These are phyloP conservation scores for Periparus ater DNA, from an alignment of 2,797 vertebrate genomes.

Conservation along the genomic window DNA sequence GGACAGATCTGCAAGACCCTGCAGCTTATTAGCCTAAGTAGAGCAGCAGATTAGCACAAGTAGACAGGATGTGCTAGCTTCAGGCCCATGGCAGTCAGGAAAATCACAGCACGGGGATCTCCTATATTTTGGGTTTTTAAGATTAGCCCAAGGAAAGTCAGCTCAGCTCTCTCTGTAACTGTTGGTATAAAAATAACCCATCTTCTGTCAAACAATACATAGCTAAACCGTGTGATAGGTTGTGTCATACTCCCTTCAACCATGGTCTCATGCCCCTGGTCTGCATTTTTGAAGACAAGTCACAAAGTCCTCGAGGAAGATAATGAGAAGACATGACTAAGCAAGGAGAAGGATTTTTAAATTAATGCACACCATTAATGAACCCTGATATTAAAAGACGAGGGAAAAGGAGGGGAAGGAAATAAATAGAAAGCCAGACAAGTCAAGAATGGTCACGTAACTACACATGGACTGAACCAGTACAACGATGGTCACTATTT, in stretches of 20 bases:
- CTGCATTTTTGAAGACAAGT: not conserved
- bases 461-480: not conserved
- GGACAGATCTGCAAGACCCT: not conserved
- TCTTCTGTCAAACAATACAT: not conserved
- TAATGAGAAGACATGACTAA: not conserved
- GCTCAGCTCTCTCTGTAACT: not conserved
- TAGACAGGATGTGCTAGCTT: not conserved
- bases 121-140: not conserved
- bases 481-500: not conserved
- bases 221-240: not conserved
- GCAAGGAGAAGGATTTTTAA: not conserved
- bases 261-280: not conserved
- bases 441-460: not conserved
- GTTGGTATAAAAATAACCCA: constrained; percentile 23
- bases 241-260: not conserved
- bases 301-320: not conserved
- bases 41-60: constrained; percentile 19
- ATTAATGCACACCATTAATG: not conserved
- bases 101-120: not conserved
- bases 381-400: not conserved
- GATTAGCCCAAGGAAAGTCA: constrained; percentile 3
- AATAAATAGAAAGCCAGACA: not conserved
- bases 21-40: not conserved
- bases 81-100: not conserved
- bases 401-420: not conserved